A percentile compares a stretch with the other conserved stretches of the same genome.
phyloP scores from a whole-genome alignment of 2,113 vertebrate genomes.

The Canis aureus region DNA sequence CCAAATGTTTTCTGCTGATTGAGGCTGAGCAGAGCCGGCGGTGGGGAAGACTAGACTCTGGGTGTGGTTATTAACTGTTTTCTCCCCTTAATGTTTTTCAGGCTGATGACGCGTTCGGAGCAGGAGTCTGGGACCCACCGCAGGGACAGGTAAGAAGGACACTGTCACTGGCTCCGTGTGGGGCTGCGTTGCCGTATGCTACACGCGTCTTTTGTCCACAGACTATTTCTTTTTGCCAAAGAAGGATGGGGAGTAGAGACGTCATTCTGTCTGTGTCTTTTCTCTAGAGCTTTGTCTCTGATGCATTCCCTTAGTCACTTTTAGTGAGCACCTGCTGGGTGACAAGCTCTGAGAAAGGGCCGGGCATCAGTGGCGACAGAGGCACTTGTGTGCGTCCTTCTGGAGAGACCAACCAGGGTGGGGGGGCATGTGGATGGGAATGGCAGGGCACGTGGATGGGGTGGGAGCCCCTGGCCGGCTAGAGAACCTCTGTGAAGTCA shows the following conservation, averaged over 20 bases:
- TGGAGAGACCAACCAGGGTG: no score
- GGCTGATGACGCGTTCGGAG: neutral
- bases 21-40: neutral
- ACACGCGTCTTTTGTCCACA: neutral
- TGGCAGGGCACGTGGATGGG: no score
- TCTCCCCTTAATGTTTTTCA: neutral
- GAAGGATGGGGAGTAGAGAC: neutral
- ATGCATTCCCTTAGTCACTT: neutral
- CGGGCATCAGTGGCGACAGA: rapidly evolving
- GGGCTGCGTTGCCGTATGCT: neutral
- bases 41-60: neutral
- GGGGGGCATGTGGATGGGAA: no score
- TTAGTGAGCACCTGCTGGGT: rapidly evolving
- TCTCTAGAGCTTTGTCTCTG: neutral
- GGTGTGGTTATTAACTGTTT: neutral
- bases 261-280: no score
- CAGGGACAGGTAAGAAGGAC: neutral
- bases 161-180: neutral
- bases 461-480: rapidly evolving
- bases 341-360: neutral
- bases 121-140: rapidly evolving
- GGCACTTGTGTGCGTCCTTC: neutral
- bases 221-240: neutral
- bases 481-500: no score
- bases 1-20: neutral